These are phyloP conservation scores for Tetragnatha versicolor DNA, from an alignment of 1,140 invertebrate genomes.

Conservation along the genomic window DNA sequence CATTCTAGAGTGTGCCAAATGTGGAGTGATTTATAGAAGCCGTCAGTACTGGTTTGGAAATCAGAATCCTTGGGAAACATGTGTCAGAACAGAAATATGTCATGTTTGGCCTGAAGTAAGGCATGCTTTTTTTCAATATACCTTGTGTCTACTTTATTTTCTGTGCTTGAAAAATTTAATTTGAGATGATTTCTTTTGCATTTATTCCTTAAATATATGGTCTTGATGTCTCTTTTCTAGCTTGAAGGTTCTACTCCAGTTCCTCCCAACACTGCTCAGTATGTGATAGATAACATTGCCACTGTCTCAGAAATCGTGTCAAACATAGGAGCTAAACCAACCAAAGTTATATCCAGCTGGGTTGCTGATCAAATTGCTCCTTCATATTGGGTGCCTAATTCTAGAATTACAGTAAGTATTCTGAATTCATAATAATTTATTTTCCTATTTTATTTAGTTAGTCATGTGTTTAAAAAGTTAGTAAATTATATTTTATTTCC, in stretches of 20 bases:
- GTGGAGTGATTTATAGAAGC: slow-evolving; percentile 83
- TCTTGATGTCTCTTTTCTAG: slow-evolving; percentile 15
- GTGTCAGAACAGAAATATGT: slow-evolving; percentile 74
- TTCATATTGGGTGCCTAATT: slow-evolving; percentile 81
- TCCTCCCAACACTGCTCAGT: slow-evolving; percentile 75
- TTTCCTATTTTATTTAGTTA: not conserved
- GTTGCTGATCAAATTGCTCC: slow-evolving; percentile 81
- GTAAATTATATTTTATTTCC: not conserved
- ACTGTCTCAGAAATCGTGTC: slow-evolving; percentile 76
- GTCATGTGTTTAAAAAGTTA: slow-evolving; percentile 8
- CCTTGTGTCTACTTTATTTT: no score
- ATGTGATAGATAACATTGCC: slow-evolving; percentile 77
- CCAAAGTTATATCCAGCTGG: slow-evolving; percentile 75
- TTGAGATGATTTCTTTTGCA: no score
- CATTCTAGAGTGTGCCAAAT: slow-evolving; percentile 80
- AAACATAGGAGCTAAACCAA: slow-evolving; percentile 75
- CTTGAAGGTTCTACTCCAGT: slow-evolving; percentile 62
- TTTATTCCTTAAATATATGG: no score
- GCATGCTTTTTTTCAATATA: slow-evolving; percentile 18
- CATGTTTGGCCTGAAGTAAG: slow-evolving; percentile 83
- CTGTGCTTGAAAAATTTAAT: no score
- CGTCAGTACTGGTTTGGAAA: slow-evolving; percentile 88
- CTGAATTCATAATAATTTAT: not conserved
- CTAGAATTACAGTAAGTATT: slow-evolving; percentile 72
- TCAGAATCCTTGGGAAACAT: slow-evolving; percentile 74